Evolutionary conservation across 2,113 vertebrate genomes (phyloP).

Genomic region (Leuciscus idus): DNA sequence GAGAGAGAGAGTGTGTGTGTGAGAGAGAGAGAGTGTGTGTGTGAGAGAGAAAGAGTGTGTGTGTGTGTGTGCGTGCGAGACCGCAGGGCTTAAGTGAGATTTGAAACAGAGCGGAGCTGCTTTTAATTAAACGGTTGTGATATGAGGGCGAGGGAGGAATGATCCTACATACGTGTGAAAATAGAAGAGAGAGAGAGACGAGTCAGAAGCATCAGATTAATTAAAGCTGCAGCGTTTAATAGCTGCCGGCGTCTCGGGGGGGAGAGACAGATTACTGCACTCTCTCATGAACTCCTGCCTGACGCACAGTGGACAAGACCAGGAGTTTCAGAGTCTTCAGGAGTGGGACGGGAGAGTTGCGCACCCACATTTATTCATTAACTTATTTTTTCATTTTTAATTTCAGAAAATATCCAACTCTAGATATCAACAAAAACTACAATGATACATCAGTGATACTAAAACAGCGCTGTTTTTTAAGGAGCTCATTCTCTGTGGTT

Average conservation of each 20-base stretch:
- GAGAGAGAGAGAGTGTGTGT: too few species aligned
- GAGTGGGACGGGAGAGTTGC: background rate
- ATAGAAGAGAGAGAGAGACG: background rate
- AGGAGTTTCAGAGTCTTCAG: background rate
- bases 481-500: constrained; percentile 4
- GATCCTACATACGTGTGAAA: constrained; percentile 20
- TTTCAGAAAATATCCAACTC: too few species aligned
- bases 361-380: background rate
- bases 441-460: background rate
- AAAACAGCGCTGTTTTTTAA: background rate
- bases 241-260: constrained; percentile 12
- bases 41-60: too few species aligned
- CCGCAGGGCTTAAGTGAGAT: background rate
- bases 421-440: too few species aligned
- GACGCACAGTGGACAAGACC: background rate
- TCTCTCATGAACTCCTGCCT: constrained; percentile 11
- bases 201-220: constrained; percentile 14
- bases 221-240: constrained; percentile 42
- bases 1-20: too few species aligned
- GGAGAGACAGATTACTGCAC: background rate
- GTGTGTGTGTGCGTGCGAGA: constrained; percentile 44
- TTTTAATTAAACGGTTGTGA: constrained; percentile 63
- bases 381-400: too few species aligned
- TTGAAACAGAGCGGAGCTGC: constrained; percentile 18
- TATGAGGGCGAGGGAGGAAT: constrained; percentile 47